Conservation (phyloP, 2,888 invertebrate genomes). For the Syritta pipiens region DNA sequence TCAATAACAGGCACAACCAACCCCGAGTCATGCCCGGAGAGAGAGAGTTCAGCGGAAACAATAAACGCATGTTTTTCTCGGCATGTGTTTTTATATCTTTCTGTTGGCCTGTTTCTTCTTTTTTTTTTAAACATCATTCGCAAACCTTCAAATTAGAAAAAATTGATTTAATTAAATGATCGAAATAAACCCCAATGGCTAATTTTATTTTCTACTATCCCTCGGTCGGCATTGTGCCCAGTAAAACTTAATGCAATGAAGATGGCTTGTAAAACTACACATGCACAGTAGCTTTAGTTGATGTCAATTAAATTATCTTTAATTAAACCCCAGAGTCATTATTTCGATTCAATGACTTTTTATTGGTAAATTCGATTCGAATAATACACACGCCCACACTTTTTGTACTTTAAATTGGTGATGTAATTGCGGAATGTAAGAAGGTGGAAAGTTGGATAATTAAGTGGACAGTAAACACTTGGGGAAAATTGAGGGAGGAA, state of each 20-base stretch:
- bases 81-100: background rate
- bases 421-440: background rate
- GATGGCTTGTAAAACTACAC: background rate
- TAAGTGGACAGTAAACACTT: too few relatives aligned
- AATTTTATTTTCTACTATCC: background rate
- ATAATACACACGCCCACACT: background rate
- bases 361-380: conserved; percentile 5
- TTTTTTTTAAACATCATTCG: too few relatives aligned
- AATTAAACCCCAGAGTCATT: conserved; percentile 1
- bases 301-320: conserved; percentile 19
- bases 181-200: background rate
- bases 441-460: background rate
- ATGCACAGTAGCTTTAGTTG: background rate
- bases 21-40: too few relatives aligned
- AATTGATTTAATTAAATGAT: conserved; percentile 1
- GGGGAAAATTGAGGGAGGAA: too few relatives aligned
- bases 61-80: too few relatives aligned
- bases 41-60: too few relatives aligned
- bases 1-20: too few relatives aligned
- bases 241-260: too few relatives aligned
- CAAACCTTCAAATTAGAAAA: background rate
- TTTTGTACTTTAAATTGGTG: background rate
- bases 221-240: background rate
- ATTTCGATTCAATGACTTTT: conserved; percentile 5
- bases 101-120: background rate